Conservation (phyloP, 2,888 invertebrate genomes). For the Lysandra bellargus region DNA sequence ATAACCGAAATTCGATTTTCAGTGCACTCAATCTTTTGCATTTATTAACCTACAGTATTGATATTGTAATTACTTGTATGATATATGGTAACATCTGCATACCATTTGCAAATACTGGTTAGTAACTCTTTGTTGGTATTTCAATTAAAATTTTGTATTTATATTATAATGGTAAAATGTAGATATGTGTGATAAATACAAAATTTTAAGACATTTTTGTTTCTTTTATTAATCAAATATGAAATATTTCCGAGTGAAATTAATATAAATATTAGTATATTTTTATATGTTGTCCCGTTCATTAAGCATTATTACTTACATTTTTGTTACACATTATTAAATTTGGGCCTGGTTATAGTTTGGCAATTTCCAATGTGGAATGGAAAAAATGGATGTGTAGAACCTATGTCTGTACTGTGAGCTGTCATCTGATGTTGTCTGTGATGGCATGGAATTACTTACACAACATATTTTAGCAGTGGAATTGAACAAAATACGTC, state of each 20-base stretch:
- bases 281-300: slow-evolving; percentile 73
- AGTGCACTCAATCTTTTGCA: slow-evolving; percentile 81
- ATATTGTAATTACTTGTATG: slow-evolving; percentile 81
- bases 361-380: slow-evolving; percentile 62
- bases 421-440: background rate
- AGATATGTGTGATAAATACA: slow-evolving; percentile 81
- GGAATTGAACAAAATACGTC: slow-evolving; percentile 17
- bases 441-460: slow-evolving; percentile 16
- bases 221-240: slow-evolving; percentile 63
- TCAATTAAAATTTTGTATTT: slow-evolving; percentile 81
- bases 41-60: slow-evolving; percentile 81
- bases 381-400: too few species aligned
- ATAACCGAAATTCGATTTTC: slow-evolving; percentile 65
- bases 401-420: slow-evolving; percentile 1
- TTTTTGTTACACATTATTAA: slow-evolving; percentile 62
- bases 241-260: slow-evolving; percentile 69
- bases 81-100: slow-evolving; percentile 77
- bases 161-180: slow-evolving; percentile 80
- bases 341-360: slow-evolving; percentile 56
- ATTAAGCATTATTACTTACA: slow-evolving; percentile 49
- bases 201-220: slow-evolving; percentile 78
- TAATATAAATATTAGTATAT: slow-evolving; percentile 76
- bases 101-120: slow-evolving; percentile 78
- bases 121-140: slow-evolving; percentile 78
- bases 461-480: background rate